These are phyloP conservation scores for Drosophila mojavensis DNA, from an alignment of 1,140 invertebrate genomes.

Conservation along the genomic window DNA sequence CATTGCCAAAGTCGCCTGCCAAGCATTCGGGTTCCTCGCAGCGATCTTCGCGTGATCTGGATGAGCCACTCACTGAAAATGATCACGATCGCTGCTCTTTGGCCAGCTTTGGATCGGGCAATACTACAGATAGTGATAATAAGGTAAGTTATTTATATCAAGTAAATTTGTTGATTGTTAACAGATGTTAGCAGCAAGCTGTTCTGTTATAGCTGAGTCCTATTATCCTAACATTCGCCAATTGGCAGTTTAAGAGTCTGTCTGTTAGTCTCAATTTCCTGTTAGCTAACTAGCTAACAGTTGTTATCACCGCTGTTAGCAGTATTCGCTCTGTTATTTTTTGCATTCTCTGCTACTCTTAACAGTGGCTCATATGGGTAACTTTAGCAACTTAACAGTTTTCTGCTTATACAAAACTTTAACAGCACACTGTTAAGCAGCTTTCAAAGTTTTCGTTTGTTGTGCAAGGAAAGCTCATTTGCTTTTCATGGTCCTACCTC, in stretches of 20 bases:
- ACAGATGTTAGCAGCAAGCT: background rate
- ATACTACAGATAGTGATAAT: conserved; percentile 95
- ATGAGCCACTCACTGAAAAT: conserved; percentile 87
- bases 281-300: background rate
- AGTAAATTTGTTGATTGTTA: background rate
- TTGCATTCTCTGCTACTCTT: background rate
- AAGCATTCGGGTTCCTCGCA: conserved; percentile 86
- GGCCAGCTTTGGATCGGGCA: conserved; percentile 96
- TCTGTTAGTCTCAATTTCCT: background rate
- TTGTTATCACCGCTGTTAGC: background rate
- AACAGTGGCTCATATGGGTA: background rate
- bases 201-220: no score
- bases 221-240: background rate
- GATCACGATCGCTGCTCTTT: conserved; percentile 92
- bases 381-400: background rate
- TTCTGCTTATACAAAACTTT: background rate
- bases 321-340: no score
- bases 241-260: background rate
- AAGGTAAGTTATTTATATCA: conserved; percentile 88
- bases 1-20: conserved; percentile 92
- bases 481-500: conserved; percentile 64
- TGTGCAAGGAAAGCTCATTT: conserved; percentile 34
- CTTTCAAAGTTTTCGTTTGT: conserved; percentile 7
- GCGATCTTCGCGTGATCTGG: conserved; percentile 89
- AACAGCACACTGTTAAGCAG: background rate